Evolutionary conservation across 1,140 invertebrate genomes (phyloP), one percentile per base, ranked within the genome.

Genomic region (Papilio aristodemus): DNA sequence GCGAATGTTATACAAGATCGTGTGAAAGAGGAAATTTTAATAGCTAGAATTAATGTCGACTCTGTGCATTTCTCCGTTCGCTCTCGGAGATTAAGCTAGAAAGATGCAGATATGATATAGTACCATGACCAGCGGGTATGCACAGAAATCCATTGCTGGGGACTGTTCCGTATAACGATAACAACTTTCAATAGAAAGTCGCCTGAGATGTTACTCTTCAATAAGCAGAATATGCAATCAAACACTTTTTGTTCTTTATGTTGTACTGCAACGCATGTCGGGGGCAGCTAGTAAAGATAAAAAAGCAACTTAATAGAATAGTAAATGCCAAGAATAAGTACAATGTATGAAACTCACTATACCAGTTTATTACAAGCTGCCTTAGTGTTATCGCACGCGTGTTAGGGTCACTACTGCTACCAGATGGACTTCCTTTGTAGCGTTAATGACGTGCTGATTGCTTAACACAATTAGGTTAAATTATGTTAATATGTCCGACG

Each of bases 391-490:
- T 6, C 6, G 27, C 43, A 50, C n/a, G n/a, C n/a, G 19, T 50
- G 17, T 50, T 8, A 19, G 9, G 1, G 3, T 25, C 46, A 25
- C 46, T 54, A 22, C 46, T 46, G 43, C 43, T 54, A 19, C 8
- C 46, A 22, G 19, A 54, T 54, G 46, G 41, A 54, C 46, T 54
- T 54, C 17, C 46, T 54, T 54, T 54, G 46, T 54, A 10, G 17
- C 46, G 46, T 25, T 54, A 54, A 54, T 54, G 46, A 54, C 46
- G 46, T 22, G 17, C 19, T 54, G 46, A 54, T 54, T 54, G 46
- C 46, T 54, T 54, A 54, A 54, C 19, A 19, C 46, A 54, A 54
- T 54, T 54, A 22, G 22, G 17, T 25, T 54, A 4, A 22, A 54
- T 22, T 54, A 54, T 25, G 46, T 54, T 54, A 25, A 54, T 54